Base-by-base conservation (phyloP, 23 tunicate genomes). In the Clavelina lepadiformis region DNA sequence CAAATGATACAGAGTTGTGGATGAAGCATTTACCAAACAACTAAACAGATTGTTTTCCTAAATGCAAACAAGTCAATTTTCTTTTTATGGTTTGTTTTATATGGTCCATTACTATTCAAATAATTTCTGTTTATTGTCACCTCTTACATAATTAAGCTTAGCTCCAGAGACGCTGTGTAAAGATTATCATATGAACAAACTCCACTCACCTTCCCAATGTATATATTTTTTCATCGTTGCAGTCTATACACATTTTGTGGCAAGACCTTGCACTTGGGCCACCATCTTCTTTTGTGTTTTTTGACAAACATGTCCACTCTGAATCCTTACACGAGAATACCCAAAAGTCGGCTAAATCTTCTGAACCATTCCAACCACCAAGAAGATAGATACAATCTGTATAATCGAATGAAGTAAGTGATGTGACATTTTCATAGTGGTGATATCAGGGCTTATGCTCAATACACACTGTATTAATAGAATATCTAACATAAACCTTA, bases 191-290 rank as follows among this genome's bases (percentile, higher is more conserved):
- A 8, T 47, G 30, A 6, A 5, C 7, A 8, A 57, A 8, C 5
- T 5, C 21, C 56, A 54, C 56, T 59, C 33, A 82, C 95, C 95
- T 86, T 57, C 95, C 95, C 0, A 86, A 64, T 7, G 86, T 79
- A 71, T 86, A 86, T 18, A 86, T 51, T 57, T 66, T 65, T 32
- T 81, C 85, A 25, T 78, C 73, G 47, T 59, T 65, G 37, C 81
- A 86, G 54, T 86, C 95, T 0, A 86, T 72, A 49, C 95, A 86
- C 56, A 86, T 86, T 47, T 86, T 86, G 51, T 86, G 95, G 29
- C 95, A 86, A 6, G 95, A 86, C 28, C 95, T 56, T n/a, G 95
- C 78, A 25, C 73, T 58, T 6, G 95, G 95, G 5, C 95, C 95
- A 2, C 95, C 95, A 30, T 54, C 81, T 2, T 47, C 35, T 25